Evolutionary conservation across 1,140 invertebrate genomes (phyloP), one percentile per base, ranked within the genome.

Genomic region (Papilio polyxenes): DNA sequence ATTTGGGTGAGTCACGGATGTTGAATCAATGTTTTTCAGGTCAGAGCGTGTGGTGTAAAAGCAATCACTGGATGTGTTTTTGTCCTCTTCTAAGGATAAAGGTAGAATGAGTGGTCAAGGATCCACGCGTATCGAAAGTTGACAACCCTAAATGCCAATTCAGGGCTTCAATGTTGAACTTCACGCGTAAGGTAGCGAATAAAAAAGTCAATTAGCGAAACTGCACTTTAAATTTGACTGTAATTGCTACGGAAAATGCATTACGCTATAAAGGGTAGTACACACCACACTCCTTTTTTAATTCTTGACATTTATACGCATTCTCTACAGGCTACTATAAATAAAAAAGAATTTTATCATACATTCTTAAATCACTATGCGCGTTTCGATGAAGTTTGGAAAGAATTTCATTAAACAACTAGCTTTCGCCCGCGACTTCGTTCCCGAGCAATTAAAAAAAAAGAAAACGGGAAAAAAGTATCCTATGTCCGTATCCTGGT

Each of bases 191-290:
- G 65, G 65, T 40, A 72, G 15, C 65, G 5, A 72, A 72, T 72
- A 72, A 72, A 72, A 72, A 72, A 72, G 62, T 72, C 65, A 72
- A 72, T 72, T 72, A 72, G 31, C 65, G 31, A 72, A 72, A 72
- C 65, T 72, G 31, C 31, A 6, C 65, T 72, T 72, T 72, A 72
- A 72, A 37, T 0, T 17, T 72, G 65, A 37, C 65, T 72, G 13
- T 72, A 72, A 72, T 72, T 72, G 65, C 11, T 13, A 37, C 13
- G 65, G 65, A 72, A 72, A 72, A 72, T 37, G 65, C 15, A 72
- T 1, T 72, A 2, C 13, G 31, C 4, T 5, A 17, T 72, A 72
- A 72, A 72, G 65, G 65, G 0, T 15, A 31, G 23, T 72, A 15
- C 11, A 72, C 65, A 72, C 13, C 31, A 37, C 23, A 37, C 3